Conservation (phyloP, 1,140 invertebrate species). For the Venustaconcha ellipsiformis region DNA sequence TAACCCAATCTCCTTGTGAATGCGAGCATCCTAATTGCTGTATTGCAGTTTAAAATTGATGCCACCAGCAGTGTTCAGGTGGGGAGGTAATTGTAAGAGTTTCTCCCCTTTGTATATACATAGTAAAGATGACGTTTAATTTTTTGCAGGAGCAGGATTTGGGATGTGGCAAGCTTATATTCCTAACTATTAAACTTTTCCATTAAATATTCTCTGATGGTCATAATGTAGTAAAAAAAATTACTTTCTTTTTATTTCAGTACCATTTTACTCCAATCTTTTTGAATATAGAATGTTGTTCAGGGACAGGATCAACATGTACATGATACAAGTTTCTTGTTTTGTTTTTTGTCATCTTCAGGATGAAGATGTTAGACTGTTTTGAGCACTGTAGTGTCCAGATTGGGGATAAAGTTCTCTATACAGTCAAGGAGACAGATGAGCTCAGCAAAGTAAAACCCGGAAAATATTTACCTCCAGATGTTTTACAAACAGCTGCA, state of each 20-base stretch:
- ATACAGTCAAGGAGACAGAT: conserved; percentile 75
- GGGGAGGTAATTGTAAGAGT: no score
- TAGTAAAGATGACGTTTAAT: no score
- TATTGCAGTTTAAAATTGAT: no score
- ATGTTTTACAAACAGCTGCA: conserved; percentile 16
- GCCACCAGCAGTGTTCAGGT: no score
- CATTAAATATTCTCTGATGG: no score
- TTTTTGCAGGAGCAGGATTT: no score
- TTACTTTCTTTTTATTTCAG: background rate
- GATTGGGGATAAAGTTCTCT: conserved; percentile 85
- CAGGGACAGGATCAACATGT: background rate
- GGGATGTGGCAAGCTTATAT: no score
- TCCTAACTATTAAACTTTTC: no score
- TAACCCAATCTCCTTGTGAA: no score
- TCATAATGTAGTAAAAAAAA: no score
- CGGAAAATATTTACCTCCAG: conserved; percentile 37
- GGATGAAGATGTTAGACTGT: conserved; percentile 83
- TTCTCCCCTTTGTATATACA: no score
- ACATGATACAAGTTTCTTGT: background rate
- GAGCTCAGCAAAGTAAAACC: conserved; percentile 36
- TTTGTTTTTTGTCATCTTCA: conserved; percentile 47
- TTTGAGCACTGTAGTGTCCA: conserved; percentile 91
- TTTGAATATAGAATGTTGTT: background rate
- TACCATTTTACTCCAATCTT: background rate
- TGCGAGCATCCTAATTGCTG: no score